These are phyloP conservation scores for Charadrius vociferus DNA, from an alignment of 2,113 vertebrate genomes.

Conservation along the genomic window DNA sequence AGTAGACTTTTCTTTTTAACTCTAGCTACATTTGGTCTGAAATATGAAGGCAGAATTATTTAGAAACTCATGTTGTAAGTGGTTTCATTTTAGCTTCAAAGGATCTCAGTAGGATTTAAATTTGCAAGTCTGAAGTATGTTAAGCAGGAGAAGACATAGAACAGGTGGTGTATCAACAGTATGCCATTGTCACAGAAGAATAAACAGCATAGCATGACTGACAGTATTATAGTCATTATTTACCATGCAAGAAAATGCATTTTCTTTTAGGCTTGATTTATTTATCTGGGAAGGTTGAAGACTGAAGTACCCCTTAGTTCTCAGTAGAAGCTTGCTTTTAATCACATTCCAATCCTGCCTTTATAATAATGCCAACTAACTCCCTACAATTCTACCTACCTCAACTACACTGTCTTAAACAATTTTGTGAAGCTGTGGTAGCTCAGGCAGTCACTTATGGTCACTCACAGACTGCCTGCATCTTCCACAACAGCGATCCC, in stretches of 20 bases:
- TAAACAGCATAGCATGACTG: background rate
- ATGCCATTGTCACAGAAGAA: background rate
- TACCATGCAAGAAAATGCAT: background rate
- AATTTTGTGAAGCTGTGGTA: background rate
- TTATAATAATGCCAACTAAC: background rate
- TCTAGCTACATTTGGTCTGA: background rate
- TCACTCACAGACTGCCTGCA: background rate
- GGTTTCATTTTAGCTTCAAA: background rate
- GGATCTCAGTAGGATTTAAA: background rate
- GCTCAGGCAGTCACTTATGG: background rate
- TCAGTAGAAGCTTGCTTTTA: background rate
- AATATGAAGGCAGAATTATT: background rate
- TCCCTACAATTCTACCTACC: background rate
- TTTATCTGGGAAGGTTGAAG: background rate
- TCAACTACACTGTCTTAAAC: background rate
- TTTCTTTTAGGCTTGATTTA: background rate
- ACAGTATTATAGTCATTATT: background rate
- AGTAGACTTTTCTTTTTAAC: background rate
- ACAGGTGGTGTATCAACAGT: background rate
- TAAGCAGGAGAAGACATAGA: background rate
- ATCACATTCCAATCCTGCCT: background rate
- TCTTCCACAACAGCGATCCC: background rate
- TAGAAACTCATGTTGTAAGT: background rate
- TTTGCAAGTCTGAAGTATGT: background rate
- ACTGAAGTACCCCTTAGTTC: background rate